Percentiles rank a stretch among this genome's conserved stretches.
phyloP scores from a whole-genome alignment of 2,113 vertebrate genomes.

The Tretioscincus oriximinensis region DNA sequence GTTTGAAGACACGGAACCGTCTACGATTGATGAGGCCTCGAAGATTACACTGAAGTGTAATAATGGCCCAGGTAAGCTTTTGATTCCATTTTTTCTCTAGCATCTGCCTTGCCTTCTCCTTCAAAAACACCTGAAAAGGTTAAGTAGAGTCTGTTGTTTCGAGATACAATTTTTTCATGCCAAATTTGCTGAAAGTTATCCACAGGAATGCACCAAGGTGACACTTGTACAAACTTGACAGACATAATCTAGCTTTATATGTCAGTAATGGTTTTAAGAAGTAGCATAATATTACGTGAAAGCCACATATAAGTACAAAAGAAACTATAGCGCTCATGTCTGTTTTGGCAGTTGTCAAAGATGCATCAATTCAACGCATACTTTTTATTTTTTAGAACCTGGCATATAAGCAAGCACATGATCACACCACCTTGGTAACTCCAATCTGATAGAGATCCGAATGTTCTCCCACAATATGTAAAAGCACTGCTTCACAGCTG shows the following conservation, averaged over 20 bases:
- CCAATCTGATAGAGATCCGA: conserved; percentile 83
- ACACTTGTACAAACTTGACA: no score
- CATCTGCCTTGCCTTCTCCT: conserved; percentile 77
- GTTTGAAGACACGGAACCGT: conserved; percentile 79
- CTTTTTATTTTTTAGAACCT: background rate
- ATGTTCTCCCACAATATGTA: conserved; percentile 65
- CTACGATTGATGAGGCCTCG: conserved; percentile 75
- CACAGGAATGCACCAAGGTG: background rate
- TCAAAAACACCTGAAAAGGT: conserved; percentile 82
- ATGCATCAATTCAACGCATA: background rate
- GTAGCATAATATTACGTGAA: background rate
- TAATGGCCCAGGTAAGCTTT: conserved; percentile 82
- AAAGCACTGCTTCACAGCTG: conserved; percentile 72
- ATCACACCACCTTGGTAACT: conserved; percentile 80
- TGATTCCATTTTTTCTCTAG: conserved; percentile 78
- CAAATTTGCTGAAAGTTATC: background rate
- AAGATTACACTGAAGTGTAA: conserved; percentile 85
- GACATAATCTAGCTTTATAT: background rate
- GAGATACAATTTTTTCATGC: background rate
- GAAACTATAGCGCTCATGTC: background rate
- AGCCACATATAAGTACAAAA: no score
- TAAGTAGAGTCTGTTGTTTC: background rate
- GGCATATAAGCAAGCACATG: background rate
- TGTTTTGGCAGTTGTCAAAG: background rate
- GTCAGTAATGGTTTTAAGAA: background rate